Evolutionary conservation across 2,888 invertebrate genomes (phyloP).

Genomic region (Plagiodera versicolora): DNA sequence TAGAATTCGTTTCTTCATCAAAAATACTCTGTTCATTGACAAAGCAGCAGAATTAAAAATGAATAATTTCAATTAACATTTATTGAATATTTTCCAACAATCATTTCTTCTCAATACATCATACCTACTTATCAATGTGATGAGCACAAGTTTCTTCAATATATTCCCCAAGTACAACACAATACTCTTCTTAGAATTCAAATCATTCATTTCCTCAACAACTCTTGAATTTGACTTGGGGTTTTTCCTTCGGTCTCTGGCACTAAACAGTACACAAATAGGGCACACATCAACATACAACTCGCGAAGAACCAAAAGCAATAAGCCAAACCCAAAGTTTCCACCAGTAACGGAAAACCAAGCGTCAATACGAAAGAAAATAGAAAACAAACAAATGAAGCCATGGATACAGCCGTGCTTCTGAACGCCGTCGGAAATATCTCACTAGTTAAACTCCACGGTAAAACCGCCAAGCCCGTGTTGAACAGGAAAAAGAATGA

Average conservation of each 20-base stretch:
- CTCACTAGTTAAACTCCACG: constrained; percentile 82
- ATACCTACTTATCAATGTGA: no score
- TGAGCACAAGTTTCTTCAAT: no score
- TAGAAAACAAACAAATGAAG: constrained; percentile 28
- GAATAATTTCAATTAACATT: no score
- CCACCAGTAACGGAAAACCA: constrained; percentile 35
- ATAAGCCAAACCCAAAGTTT: constrained; percentile 31
- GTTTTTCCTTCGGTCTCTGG: constrained; percentile 37
- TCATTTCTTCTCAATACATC: no score
- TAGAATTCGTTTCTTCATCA: no score
- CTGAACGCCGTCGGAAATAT: constrained; percentile 70
- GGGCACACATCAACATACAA: constrained; percentile 23
- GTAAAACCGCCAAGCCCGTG: constrained; percentile 70
- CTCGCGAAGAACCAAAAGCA: constrained; percentile 37
- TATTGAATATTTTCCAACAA: no score
- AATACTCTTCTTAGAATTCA: no score
- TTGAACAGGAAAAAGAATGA: constrained; percentile 74
- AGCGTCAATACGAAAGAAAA: constrained; percentile 35
- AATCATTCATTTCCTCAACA: constrained; percentile 17
- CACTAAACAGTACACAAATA: constrained; percentile 33
- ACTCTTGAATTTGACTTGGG: constrained; percentile 34
- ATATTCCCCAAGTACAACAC: no score
- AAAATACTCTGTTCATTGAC: no score
- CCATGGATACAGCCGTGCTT: constrained; percentile 66
- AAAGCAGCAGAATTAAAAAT: no score